phyloP scores from a whole-genome alignment of 2,888 invertebrate genomes.

The Xestobium rufovillosum region DNA sequence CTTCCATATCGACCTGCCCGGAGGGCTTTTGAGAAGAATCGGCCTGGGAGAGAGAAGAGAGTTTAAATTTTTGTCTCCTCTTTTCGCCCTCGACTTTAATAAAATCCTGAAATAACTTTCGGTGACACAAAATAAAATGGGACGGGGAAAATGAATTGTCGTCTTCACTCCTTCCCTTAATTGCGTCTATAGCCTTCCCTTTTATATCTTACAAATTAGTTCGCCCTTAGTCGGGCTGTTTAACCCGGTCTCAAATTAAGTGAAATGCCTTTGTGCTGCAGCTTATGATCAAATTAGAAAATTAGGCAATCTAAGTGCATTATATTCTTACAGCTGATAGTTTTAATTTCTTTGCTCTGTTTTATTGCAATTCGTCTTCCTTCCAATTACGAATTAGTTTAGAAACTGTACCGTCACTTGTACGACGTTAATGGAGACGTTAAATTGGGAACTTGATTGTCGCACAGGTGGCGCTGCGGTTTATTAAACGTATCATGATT shows the following conservation, averaged over 20 bases:
- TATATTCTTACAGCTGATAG: not conserved
- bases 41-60: conserved; percentile 21
- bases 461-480: too few species aligned
- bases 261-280: conserved; percentile 3
- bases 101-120: conserved; percentile 36
- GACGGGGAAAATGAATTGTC: conserved; percentile 37
- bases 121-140: conserved; percentile 34
- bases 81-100: conserved; percentile 26
- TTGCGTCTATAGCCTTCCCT: conserved; percentile 26
- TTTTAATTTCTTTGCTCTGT: not conserved
- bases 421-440: too few species aligned
- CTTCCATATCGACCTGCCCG: conserved; percentile 36
- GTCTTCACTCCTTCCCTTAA: conserved; percentile 34
- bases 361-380: not conserved
- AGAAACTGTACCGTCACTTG: conserved; percentile 25
- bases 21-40: conserved; percentile 32
- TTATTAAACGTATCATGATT: too few species aligned
- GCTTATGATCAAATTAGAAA: not conserved
- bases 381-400: not conserved
- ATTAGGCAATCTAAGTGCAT: not conserved
- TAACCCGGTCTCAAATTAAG: too few species aligned
- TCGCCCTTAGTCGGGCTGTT: too few species aligned
- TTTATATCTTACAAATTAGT: conserved; percentile 1
- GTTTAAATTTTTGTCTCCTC: conserved; percentile 24
- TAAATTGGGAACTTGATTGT: too few species aligned